Base-by-base conservation (phyloP, 2,888 invertebrate species). In the Deilephila porcellus region DNA sequence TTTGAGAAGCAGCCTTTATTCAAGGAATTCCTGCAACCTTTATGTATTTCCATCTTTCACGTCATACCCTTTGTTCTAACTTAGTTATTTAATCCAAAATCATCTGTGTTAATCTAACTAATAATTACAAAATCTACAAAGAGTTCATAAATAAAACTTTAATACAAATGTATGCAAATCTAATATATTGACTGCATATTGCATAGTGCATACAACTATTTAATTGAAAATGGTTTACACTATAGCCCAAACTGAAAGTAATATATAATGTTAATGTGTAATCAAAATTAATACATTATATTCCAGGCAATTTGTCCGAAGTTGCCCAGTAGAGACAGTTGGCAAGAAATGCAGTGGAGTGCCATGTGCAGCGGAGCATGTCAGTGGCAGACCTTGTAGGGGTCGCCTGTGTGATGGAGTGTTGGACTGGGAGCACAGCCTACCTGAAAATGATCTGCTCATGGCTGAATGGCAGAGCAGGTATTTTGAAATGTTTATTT, bases 361-460 rank as follows among this genome's bases (percentile, higher is more conserved):
- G 72, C 96, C 96, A 37, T 96, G 96, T 86, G 95, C 97, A 1
- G 96, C 96, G 0, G 95, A 95, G 25, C 93, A 95, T 56, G 97
- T 97, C 80, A 96, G 96, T 60, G 96, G 96, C 11, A 94, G 96
- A 32, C 96, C 98, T n/a, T 98, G 98, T 85, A 96, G 99, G 70
- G 99, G 99, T 1, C 96, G 97, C 79, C 93, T 99, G 73, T 95
- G 96, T 79, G 99, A 99, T 88, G 98, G 97, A 19, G 97, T 99
- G 75, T 95, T 99, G 60, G 99, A 99, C 91, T 99, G 99, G 99
- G 99, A 99, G 85, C 97, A 98, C 86, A 97, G 97, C 88, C 94
- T 99, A 78, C 99, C 99, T 0, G 97, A 97, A 80, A 96, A 96
- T 83, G 99, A 99, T 88, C 93, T 99, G 37, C 95, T 97, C 72